Conservation (phyloP, 2,888 invertebrate species). For the Melipona bicolor region DNA sequence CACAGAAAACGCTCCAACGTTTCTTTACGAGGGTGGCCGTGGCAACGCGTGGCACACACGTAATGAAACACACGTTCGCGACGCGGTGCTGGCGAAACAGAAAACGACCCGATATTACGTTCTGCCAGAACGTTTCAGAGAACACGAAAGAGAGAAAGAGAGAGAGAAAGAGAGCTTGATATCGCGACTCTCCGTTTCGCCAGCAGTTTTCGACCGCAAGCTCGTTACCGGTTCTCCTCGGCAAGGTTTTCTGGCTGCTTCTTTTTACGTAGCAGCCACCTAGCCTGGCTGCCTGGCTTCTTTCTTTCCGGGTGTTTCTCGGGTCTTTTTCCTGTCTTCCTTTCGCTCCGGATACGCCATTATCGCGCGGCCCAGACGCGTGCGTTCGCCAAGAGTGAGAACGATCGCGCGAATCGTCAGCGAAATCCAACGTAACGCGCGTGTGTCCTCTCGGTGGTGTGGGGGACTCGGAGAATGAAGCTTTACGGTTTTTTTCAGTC, state of each 20-base stretch:
- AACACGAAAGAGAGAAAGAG: constrained; percentile 28
- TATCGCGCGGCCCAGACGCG: constrained; percentile 20
- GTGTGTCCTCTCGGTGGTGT: neutral
- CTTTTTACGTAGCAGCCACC: constrained; percentile 28
- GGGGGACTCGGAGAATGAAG: neutral
- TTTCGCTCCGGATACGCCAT: constrained; percentile 31
- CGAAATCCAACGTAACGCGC: neutral
- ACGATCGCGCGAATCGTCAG: constrained; percentile 21
- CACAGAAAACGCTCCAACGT: constrained; percentile 33
- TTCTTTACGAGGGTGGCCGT: constrained; percentile 28
- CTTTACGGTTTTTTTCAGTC: neutral
- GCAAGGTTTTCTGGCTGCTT: constrained; percentile 34
- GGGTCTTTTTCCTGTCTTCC: constrained; percentile 15
- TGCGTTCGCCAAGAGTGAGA: neutral
- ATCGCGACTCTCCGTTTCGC: neutral
- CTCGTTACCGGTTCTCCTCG: constrained; percentile 54
- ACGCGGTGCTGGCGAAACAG: constrained; percentile 9
- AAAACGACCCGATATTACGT: constrained; percentile 49
- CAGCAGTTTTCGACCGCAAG: constrained; percentile 49
- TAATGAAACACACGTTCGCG: constrained; percentile 28
- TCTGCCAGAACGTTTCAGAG: neutral
- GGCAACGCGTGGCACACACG: constrained; percentile 26
- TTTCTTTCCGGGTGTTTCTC: constrained; percentile 25
- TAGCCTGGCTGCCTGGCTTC: constrained; percentile 9
- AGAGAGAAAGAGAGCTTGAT: constrained; percentile 10